These are phyloP conservation scores for Conus canariensis DNA, from an alignment of 2,888 invertebrate species.

Conservation along the genomic window DNA sequence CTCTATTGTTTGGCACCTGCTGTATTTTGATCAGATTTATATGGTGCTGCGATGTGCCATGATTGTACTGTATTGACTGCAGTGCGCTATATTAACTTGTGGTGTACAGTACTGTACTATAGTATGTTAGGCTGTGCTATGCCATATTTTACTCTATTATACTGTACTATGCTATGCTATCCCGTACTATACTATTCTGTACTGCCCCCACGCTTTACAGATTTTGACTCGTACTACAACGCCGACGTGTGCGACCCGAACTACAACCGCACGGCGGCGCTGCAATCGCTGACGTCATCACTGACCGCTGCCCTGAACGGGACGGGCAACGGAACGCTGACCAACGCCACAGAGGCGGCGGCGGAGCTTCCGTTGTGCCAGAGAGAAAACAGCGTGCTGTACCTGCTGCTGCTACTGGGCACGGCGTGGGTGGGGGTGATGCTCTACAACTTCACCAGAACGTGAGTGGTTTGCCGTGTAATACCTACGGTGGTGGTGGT, in stretches of 20 bases:
- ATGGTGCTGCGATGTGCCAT: too few species aligned
- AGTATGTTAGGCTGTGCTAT: too few species aligned
- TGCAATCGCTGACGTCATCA: constrained; percentile 11
- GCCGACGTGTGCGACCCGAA: constrained; percentile 19
- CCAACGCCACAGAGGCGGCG: not conserved
- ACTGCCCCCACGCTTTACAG: not conserved
- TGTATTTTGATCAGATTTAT: too few species aligned
- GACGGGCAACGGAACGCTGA: not conserved
- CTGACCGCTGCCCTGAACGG: not conserved
- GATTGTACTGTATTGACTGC: too few species aligned
- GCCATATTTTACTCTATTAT: too few species aligned
- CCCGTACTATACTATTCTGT: too few species aligned
- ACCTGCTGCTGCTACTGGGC: constrained; percentile 82
- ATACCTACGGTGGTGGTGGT: too few species aligned
- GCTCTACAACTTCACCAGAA: constrained; percentile 83
- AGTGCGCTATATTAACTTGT: not conserved
- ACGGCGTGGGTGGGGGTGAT: constrained; percentile 83
- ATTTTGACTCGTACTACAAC: constrained; percentile 40
- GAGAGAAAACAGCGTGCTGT: constrained; percentile 82
- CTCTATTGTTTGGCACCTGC: too few species aligned
- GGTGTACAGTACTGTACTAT: too few species aligned
- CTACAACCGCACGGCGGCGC: constrained; percentile 17
- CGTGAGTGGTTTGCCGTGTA: constrained; percentile 75
- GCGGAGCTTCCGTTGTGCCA: constrained; percentile 72
- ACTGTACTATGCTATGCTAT: too few species aligned